Conservation (phyloP, 30 jellyfish, hydroid and myxozoan genomes). For the Clytia hemisphaerica region DNA sequence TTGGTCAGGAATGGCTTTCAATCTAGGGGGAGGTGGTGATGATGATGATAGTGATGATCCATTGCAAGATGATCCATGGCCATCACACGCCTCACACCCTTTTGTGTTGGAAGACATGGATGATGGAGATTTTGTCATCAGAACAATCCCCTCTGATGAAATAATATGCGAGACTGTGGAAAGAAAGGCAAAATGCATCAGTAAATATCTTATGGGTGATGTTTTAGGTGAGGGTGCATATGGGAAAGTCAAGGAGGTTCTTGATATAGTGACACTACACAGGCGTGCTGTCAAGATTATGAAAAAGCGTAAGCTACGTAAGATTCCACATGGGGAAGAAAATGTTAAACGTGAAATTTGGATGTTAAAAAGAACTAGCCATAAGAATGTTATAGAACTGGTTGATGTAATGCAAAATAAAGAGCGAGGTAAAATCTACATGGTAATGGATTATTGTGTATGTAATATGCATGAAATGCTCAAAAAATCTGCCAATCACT, state of each 20-base stretch:
- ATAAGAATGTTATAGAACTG: slow-evolving; percentile 71
- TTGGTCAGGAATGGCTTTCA: slow-evolving; percentile 13
- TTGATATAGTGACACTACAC: slow-evolving; percentile 68
- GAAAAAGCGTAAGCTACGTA: slow-evolving; percentile 78
- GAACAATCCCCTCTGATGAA: slow-evolving; percentile 82
- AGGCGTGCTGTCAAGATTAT: slow-evolving; percentile 90
- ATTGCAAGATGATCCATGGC: slow-evolving; percentile 21
- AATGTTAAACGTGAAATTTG: slow-evolving; percentile 88
- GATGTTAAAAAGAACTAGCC: slow-evolving; percentile 63
- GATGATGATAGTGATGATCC: slow-evolving; percentile 40
- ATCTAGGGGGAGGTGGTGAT: slow-evolving; percentile 1
- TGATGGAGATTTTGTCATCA: slow-evolving; percentile 47
- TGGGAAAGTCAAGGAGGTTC: slow-evolving; percentile 96
- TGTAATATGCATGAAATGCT: slow-evolving; percentile 88
- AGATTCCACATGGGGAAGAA: slow-evolving; percentile 92
- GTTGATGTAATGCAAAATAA: slow-evolving; percentile 79
- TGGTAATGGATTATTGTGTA: slow-evolving; percentile 95
- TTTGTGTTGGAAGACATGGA: too few relatives aligned
- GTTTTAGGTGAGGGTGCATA: slow-evolving; percentile 96
- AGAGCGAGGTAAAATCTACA: slow-evolving; percentile 76
- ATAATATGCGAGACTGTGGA: slow-evolving; percentile 57
- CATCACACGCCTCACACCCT: background rate
- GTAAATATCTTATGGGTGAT: slow-evolving; percentile 79
- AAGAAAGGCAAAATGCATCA: slow-evolving; percentile 72
- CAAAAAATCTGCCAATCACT: slow-evolving; percentile 53